A percentile compares a stretch with the other conserved stretches of the same genome.
These are phyloP conservation scores for Anarsia innoxiella DNA, from an alignment of 2,888 invertebrate species.

Conservation along the genomic window DNA sequence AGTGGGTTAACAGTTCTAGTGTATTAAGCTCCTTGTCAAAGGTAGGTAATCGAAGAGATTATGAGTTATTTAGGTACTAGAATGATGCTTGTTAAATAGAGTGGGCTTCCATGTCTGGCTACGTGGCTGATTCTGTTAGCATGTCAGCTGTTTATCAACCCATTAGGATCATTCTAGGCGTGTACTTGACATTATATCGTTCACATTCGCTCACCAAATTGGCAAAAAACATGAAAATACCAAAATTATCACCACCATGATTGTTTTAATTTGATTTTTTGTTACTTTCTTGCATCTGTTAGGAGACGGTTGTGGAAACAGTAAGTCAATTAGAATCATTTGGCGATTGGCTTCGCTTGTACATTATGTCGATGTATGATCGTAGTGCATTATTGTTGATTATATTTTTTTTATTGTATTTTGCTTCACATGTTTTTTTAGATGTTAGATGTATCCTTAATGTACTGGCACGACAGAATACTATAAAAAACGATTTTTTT, in stretches of 20 bases:
- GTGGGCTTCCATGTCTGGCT: too few species aligned
- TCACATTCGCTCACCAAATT: conserved; percentile 31
- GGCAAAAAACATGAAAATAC: conserved; percentile 37
- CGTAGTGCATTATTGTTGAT: conserved; percentile 4
- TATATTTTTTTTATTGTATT: too few species aligned
- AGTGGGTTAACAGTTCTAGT: too few species aligned
- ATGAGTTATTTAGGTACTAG: too few species aligned
- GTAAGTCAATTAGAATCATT: conserved; percentile 67
- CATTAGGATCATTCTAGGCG: conserved; percentile 6
- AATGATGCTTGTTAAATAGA: too few species aligned
- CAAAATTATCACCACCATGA: conserved; percentile 49
- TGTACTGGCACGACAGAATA: too few species aligned
- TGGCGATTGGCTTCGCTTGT: conserved; percentile 68
- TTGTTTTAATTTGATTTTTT: conserved; percentile 67
- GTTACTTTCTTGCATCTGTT: conserved; percentile 73
- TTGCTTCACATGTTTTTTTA: too few species aligned
- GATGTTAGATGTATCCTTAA: too few species aligned
- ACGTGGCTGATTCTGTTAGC: conserved; percentile 19
- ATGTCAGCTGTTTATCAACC: conserved; percentile 32
- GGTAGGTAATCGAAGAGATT: too few species aligned
- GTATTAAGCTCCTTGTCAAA: too few species aligned
- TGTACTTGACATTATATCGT: too few species aligned
- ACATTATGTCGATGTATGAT: conserved; percentile 32
- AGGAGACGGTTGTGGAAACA: conserved; percentile 75
- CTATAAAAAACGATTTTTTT: too few species aligned